Evolutionary conservation across 92 coral and sea anemone species (phyloP).

Genomic region (Porites evermanni): DNA sequence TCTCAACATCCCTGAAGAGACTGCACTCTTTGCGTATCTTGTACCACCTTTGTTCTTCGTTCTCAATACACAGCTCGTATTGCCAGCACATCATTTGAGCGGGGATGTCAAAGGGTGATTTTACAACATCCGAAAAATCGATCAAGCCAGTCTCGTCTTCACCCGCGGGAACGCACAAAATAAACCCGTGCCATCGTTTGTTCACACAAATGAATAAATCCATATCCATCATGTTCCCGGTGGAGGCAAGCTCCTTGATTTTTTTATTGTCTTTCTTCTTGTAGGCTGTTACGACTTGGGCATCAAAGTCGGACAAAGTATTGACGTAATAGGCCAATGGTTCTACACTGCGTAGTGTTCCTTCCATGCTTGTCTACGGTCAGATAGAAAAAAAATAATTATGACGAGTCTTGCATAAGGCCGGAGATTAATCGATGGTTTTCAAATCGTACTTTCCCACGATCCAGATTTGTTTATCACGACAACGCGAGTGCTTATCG

Average conservation of each 20-base stretch:
- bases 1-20: slow-evolving; percentile 67
- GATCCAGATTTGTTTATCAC: too few species aligned
- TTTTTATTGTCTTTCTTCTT: slow-evolving; percentile 53
- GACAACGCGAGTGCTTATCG: too few species aligned
- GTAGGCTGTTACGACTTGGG: slow-evolving; percentile 65
- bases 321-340: slow-evolving; percentile 89
- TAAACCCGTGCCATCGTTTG: slow-evolving; percentile 77
- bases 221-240: slow-evolving; percentile 56
- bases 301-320: slow-evolving; percentile 73
- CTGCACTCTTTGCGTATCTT: slow-evolving; percentile 70
- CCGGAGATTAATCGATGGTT: too few species aligned
- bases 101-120: slow-evolving; percentile 80
- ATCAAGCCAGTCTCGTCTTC: slow-evolving; percentile 13
- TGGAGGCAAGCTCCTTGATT: slow-evolving; percentile 55
- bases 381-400: not conserved
- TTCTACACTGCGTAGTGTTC: slow-evolving; percentile 69
- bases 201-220: slow-evolving; percentile 87
- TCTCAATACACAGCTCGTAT: slow-evolving; percentile 77
- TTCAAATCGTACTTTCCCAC: too few species aligned
- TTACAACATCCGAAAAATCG: slow-evolving; percentile 64
- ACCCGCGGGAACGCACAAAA: slow-evolving; percentile 81
- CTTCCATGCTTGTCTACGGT: slow-evolving; percentile 70
- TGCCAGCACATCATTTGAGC: slow-evolving; percentile 63
- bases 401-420: too few species aligned
- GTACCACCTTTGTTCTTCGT: slow-evolving; percentile 70